These are phyloP conservation scores for Narcine bancroftii DNA, from an alignment of 2,113 vertebrate species.

Conservation along the genomic window DNA sequence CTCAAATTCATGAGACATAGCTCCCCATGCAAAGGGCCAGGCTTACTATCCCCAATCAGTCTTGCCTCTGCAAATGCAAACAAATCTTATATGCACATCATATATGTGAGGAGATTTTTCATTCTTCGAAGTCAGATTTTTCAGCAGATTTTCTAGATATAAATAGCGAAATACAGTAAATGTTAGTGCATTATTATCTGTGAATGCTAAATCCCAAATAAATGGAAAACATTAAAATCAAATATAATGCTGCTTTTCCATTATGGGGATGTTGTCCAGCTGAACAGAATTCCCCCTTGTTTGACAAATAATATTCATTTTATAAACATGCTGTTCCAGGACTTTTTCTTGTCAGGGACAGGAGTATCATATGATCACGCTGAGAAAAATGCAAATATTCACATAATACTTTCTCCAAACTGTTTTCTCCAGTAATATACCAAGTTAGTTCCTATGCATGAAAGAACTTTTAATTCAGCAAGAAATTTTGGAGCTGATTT, in stretches of 20 bases:
- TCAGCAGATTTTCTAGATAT: neutral
- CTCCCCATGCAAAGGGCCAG: no score
- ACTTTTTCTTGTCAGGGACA: neutral
- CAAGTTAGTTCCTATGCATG: neutral
- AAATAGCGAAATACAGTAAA: neutral
- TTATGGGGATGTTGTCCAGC: neutral
- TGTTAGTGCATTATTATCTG: neutral
- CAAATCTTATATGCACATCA: no score
- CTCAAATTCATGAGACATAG: no score
- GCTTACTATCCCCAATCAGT: no score
- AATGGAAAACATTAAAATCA: neutral
- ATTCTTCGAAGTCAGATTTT: neutral
- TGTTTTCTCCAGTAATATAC: neutral
- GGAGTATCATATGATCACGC: neutral
- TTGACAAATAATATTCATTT: constrained; percentile 12
- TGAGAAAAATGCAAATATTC: neutral
- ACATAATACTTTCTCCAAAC: neutral
- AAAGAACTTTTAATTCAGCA: neutral
- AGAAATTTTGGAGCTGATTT: neutral
- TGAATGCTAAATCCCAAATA: neutral
- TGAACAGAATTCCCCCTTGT: neutral
- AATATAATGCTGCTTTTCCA: neutral
- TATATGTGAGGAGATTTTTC: no score
- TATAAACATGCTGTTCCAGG: neutral
- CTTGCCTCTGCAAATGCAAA: no score